A percentile compares a stretch with the other conserved stretches of the same genome.
Evolutionary conservation across 2,888 invertebrate species (phyloP).

Genomic region (Crossocerus cetratus): DNA sequence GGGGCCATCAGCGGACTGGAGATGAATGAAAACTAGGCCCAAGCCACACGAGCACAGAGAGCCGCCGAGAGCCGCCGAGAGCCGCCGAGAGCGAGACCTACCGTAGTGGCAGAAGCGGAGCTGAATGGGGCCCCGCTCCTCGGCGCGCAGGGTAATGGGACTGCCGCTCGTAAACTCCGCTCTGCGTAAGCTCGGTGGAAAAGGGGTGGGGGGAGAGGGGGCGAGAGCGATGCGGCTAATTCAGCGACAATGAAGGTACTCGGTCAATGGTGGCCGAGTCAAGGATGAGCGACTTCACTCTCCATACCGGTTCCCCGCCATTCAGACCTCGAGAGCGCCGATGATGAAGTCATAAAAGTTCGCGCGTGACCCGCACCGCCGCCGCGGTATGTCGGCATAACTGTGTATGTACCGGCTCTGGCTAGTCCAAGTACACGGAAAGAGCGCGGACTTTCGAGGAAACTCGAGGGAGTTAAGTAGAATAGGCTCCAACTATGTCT

Average conservation of each 20-base stretch:
- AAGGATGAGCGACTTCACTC: constrained; percentile 25
- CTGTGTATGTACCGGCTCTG: too few relatives aligned
- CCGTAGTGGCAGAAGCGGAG: constrained; percentile 60
- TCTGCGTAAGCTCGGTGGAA: constrained; percentile 37
- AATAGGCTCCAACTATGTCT: too few relatives aligned
- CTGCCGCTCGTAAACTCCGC: constrained; percentile 50
- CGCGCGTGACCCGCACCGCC: too few relatives aligned
- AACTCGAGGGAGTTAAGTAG: too few relatives aligned
- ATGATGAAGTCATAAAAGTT: too few relatives aligned
- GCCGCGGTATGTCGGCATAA: too few relatives aligned
- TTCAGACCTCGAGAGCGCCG: background rate
- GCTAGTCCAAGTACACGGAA: too few relatives aligned
- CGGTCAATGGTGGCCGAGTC: constrained; percentile 39
- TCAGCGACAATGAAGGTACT: constrained; percentile 50
- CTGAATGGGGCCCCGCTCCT: constrained; percentile 63
- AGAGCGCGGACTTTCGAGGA: too few relatives aligned
- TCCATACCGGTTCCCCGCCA: background rate
- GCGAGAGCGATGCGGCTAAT: constrained; percentile 48
- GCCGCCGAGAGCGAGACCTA: constrained; percentile 21
- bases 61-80: background rate
- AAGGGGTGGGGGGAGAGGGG: constrained; percentile 10
- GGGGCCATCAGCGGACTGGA: constrained; percentile 69
- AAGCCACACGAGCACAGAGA: constrained; percentile 25
- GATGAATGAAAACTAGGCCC: constrained; percentile 73
- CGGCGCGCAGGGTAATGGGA: constrained; percentile 48